phyloP scores from a whole-genome alignment of 2,797 vertebrate genomes.

The Molossus alvarezi region DNA sequence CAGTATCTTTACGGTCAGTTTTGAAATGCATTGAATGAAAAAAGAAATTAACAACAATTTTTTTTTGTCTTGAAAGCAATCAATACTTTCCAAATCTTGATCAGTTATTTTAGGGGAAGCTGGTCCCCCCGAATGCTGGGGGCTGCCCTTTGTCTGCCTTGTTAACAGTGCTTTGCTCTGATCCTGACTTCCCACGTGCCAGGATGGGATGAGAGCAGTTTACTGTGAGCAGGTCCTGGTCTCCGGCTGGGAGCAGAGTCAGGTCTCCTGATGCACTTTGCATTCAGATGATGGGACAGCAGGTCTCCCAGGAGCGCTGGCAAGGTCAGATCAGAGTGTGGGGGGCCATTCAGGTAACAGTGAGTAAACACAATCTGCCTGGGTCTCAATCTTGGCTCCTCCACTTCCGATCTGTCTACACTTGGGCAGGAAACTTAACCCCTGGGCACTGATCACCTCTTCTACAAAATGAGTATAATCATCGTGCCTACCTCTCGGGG shows the following conservation, averaged over 20 bases:
- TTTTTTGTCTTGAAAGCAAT: slow-evolving; percentile 19
- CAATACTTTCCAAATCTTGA: background rate
- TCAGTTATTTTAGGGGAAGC: background rate
- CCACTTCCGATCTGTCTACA: background rate
- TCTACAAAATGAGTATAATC: background rate
- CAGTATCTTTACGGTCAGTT: slow-evolving; percentile 8
- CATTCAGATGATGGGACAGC: background rate
- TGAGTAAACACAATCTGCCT: background rate
- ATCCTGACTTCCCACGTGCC: background rate
- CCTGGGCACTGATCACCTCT: background rate
- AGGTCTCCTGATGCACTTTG: background rate
- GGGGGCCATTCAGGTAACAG: background rate
- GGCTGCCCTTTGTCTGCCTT: background rate
- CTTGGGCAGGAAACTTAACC: background rate
- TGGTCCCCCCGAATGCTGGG: background rate
- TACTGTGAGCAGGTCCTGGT: background rate
- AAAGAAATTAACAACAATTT: background rate
- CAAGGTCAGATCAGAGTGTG: background rate
- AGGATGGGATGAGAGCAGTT: background rate
- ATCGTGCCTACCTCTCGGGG: background rate
- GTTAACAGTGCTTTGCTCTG: background rate
- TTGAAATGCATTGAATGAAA: slow-evolving; percentile 17
- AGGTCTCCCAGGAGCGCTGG: background rate
- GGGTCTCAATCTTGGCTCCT: background rate
- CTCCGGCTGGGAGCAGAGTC: background rate